phyloP scores from a whole-genome alignment of 2,797 vertebrate genomes.

The Pseudochirops corinnae region DNA sequence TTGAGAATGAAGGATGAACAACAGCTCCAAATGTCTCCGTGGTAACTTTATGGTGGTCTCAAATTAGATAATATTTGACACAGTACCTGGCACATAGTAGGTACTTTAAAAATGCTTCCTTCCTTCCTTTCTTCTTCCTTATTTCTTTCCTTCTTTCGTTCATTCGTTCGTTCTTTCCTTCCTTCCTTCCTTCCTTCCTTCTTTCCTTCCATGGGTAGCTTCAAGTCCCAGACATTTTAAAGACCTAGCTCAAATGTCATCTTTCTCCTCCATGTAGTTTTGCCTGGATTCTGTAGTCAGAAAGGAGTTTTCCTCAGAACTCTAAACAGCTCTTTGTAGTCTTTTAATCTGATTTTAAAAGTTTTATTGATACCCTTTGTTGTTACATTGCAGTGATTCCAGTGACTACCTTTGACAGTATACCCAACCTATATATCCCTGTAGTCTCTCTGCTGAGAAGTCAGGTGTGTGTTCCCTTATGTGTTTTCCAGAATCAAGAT shows the following conservation, averaged over 20 bases:
- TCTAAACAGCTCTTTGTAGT: background rate
- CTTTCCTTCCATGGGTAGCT: background rate
- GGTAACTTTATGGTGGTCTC: background rate
- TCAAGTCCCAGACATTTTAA: background rate
- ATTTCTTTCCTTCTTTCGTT: too few relatives aligned
- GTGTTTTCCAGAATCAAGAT: background rate
- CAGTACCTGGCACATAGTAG: background rate
- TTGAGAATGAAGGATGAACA: background rate
- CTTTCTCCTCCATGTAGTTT: background rate
- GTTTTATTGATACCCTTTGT: background rate
- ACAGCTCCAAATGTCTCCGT: background rate
- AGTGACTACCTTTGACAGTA: background rate
- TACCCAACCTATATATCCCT: background rate
- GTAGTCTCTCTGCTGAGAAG: background rate
- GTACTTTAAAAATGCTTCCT: background rate
- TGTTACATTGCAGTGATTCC: background rate
- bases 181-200: background rate
- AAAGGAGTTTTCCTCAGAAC: background rate
- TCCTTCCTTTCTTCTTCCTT: too few relatives aligned
- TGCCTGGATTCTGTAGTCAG: background rate
- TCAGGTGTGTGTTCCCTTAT: background rate
- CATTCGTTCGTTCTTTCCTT: too few relatives aligned
- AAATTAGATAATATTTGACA: background rate
- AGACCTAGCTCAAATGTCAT: background rate
- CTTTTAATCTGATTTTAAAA: background rate